Evolutionary conservation across 2,888 invertebrate species (phyloP).

Genomic region (Troglohyphantes excavatus): DNA sequence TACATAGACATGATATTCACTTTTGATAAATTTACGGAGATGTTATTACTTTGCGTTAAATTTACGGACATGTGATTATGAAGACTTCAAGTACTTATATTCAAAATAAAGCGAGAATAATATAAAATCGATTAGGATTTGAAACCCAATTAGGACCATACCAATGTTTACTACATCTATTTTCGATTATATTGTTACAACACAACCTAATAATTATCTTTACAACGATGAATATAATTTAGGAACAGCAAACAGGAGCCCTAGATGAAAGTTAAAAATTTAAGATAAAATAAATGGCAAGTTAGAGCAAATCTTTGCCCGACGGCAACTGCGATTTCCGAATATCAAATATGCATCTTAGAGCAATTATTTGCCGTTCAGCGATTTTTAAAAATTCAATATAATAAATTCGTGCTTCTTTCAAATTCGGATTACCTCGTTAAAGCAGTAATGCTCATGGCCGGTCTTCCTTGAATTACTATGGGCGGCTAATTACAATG

Average conservation of each 20-base stretch:
- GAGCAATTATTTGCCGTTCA: constrained; percentile 37
- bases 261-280: not conserved
- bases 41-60: too few relatives aligned
- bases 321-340: not conserved
- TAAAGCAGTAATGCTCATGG: not conserved
- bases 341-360: constrained; percentile 16
- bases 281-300: not conserved
- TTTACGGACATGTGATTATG: too few relatives aligned
- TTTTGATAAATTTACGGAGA: too few relatives aligned
- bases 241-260: not conserved
- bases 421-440: constrained; percentile 2
- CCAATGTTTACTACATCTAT: too few relatives aligned
- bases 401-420: constrained; percentile 12
- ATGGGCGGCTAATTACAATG: constrained; percentile 13
- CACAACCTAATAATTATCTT: not conserved
- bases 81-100: too few relatives aligned
- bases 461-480: not conserved
- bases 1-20: too few relatives aligned
- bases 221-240: not conserved
- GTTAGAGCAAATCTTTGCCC: not conserved
- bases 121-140: too few relatives aligned
- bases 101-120: too few relatives aligned
- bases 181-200: not conserved
- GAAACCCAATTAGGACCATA: too few relatives aligned
- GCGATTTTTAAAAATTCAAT: constrained; percentile 16